phyloP scores from a whole-genome alignment of 2,797 vertebrate species.

The Tadarida brasiliensis region DNA sequence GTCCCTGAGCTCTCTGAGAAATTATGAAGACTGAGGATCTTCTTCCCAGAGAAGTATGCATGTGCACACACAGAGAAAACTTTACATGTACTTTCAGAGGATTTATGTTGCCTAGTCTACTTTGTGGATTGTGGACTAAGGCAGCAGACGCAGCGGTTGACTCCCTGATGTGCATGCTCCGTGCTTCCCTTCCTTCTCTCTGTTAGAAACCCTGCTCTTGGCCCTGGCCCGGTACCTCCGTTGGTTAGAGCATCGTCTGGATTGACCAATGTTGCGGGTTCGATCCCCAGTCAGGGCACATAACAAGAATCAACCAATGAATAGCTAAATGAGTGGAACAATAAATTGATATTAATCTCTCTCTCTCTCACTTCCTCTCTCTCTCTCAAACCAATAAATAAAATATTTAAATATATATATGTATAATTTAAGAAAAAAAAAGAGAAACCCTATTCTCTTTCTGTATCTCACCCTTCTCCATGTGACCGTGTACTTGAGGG shows the following conservation, averaged over 20 bases:
- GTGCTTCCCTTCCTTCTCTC: background rate
- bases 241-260: background rate
- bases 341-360: background rate
- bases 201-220: background rate
- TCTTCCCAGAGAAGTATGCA: background rate
- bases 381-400: background rate
- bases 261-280: background rate
- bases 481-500: background rate
- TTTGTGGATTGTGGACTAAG: background rate
- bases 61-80: background rate
- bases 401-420: background rate
- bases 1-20: background rate
- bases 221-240: background rate
- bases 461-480: background rate
- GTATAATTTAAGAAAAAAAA: background rate
- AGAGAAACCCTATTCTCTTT: background rate
- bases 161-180: rapidly evolving
- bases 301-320: background rate
- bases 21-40: no score
- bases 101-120: background rate
- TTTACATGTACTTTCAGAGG: background rate
- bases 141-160: background rate
- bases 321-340: background rate
- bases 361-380: background rate
- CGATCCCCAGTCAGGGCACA: background rate